Conservation (phyloP, 2,113 vertebrate genomes). For the Plecotus auritus region DNA sequence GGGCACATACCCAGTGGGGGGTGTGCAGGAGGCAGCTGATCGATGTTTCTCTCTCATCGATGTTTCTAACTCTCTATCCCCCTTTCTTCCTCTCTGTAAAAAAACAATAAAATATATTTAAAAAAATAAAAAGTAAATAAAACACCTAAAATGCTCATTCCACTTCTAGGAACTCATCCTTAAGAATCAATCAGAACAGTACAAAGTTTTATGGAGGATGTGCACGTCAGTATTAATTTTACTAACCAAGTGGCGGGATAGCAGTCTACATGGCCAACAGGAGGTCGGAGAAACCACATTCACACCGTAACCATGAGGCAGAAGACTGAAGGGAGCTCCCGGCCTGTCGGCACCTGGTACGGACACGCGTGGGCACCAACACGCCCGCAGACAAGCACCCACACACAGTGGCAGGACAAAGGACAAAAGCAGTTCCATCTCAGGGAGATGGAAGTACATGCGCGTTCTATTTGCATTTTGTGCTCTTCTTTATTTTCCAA, state of each 20-base stretch:
- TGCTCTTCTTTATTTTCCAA: not conserved
- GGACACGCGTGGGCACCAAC: accelerated
- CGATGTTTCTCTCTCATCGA: no score
- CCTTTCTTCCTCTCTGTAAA: no score
- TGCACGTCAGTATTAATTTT: accelerated
- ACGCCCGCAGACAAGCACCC: not conserved
- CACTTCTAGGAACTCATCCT: not conserved
- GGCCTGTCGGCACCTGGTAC: not conserved
- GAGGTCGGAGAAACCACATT: not conserved
- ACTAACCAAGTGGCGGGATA: not conserved
- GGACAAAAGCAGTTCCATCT: not conserved
- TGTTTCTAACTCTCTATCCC: no score
- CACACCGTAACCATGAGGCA: accelerated
- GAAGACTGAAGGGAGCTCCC: not conserved
- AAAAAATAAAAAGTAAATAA: not conserved
- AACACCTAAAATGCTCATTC: not conserved
- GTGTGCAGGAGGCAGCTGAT: no score
- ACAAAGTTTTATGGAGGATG: not conserved
- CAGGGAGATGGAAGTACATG: not conserved
- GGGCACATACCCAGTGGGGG: no score
- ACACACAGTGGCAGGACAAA: accelerated
- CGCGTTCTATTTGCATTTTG: not conserved
- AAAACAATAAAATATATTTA: no score
- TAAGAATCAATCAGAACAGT: not conserved
- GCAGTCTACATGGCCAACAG: not conserved